Evolutionary conservation across 2,888 invertebrate species (phyloP), one percentile per base, ranked within the genome.

Genomic region (Epsilonema sp.): DNA sequence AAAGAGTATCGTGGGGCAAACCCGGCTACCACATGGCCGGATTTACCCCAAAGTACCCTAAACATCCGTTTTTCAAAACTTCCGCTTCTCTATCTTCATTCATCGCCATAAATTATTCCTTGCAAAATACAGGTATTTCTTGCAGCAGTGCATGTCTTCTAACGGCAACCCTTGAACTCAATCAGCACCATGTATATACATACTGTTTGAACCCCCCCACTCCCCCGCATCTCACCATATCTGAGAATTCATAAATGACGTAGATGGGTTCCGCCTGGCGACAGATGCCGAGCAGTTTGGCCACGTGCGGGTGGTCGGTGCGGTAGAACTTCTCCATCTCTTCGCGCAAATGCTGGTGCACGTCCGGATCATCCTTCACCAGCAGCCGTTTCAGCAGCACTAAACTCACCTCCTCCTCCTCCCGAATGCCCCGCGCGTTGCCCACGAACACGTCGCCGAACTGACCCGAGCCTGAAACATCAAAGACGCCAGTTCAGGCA

Each of bases 371-470:
- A 42, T 61, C 60, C 37, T 54, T 48, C 4, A 56, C 51, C 16
- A 77, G 78, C 21, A 86, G 68, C 0, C 78, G 76, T 65, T 85
- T 85, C 1, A 84, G 78, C 66, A 85, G 70, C 2, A 79, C 78
- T 23, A 73, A 63, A 22, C 62, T 56, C 19, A 8, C 5, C 39
- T 39, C 39, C 16, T 5, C n/a, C 13, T 21, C 39, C 16, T 11
- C 20, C 39, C 61, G 60, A 20, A 72, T 65, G 36, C 62, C 61
- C 36, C 61, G 54, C 63, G 75, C 59, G 75, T 83, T 42, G 5
- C 82, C 85, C 37, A 86, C 70, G 58, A 81, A 78, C 0, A 90
- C 80, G 57, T 89, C 89, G 0, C 90, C 90, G 60, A 85, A 90
- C 58, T 85, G 82, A 1, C 90, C 87, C 23, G 85, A 79, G 20